Evolutionary conservation across 53 echinoderm and acorn worm species (phyloP), one percentile per base, ranked within the genome.

Genomic region (Zoroaster sp.): DNA sequence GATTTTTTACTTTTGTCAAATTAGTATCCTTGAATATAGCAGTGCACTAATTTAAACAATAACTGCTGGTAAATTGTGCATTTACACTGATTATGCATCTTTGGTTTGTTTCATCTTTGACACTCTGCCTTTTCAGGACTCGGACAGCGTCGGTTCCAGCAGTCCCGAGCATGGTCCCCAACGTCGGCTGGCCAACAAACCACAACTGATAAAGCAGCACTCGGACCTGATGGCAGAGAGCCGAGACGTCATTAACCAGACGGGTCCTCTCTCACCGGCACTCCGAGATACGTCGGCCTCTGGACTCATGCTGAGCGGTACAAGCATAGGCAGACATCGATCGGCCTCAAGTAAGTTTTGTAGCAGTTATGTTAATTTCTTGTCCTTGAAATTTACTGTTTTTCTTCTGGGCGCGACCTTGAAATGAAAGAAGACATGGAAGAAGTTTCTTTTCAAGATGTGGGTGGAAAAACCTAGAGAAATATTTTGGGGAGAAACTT

Each of bases 281-380:
- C 82, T 54, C 1, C 53, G 63, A 52, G 82, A 89, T 23, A 34
- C 81, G 37, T 52, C 82, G 17, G 40, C 91, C 3, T 35, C 91
- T 4, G 87, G 71, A 36, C 68, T 69, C 14, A 34, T 69, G 39
- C 37, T 91, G 69, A 91, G 69, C 17, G 52, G 67, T 17, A 87
- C 87, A 0, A 59, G 71, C 6, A 72, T 76, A 13, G 92, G 94
- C 45, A 93, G 93, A 52, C 76, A 78, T 55, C 36, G 92, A 69
- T 94, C 94, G 5, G 89, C 89, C 3, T 94, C 94, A 80, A 94
- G 94, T 94, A 92, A 89, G 94, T 75, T 17, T 71, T 13, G 69
- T 18, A 18, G 18, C 12, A 35, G 14, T 17, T 14, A 34, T 2
- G 15, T 6, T 6, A 18, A 31, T 28, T 35, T 37, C 71, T 37